Evolutionary conservation across 2,888 invertebrate species (phyloP), one percentile per base, ranked within the genome.

Genomic region (Stictocephala bisonia): DNA sequence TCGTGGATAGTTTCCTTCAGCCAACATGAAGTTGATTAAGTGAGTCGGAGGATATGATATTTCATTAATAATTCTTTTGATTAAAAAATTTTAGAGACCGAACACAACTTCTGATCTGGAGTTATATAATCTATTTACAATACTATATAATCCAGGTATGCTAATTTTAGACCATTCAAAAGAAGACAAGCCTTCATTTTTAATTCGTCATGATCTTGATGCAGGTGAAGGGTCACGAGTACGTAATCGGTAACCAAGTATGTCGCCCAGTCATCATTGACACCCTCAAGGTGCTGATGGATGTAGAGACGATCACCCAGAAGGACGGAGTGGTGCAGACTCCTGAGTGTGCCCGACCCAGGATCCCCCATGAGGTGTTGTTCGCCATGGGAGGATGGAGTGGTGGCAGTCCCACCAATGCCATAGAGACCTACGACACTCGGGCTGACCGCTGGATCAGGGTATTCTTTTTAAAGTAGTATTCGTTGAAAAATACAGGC

Each of bases 221-320:
- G 1, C 77, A 82, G 80, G 84, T 95, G 0, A 95, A 94, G 83
- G 93, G 93, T 77, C 95, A 97, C 83, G 91, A 91, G 0, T 96
- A 93, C 83, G 94, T 97, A 0, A 88, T 90, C 11, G 91, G 91
- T 66, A 92, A 93, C 81, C 93, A 94, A 77, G 90, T 90, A 9
- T 95, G 96, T 78, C 89, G 93, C 15, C 95, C 96, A 0, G 90
- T 96, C 77, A 92, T 97, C 76, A 94, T 96, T 35, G 95, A 96
- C 83, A 95, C 96, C 0, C 85, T 97, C 41, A 94, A 93, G 82
- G 96, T 96, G 83, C 87, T 97, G 56, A 96, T 96, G 84, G 96
- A 96, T 83, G 86, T 97, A 81, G 96, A 96, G 85, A 93, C 95
- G 89, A 94, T 95, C 76, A 89, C 88, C 82, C 91, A 86, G 64